A percentile compares a stretch with the other conserved stretches of the same genome.
Conservation (phyloP, 2,888 invertebrate genomes). For the Melanotus villosus region DNA sequence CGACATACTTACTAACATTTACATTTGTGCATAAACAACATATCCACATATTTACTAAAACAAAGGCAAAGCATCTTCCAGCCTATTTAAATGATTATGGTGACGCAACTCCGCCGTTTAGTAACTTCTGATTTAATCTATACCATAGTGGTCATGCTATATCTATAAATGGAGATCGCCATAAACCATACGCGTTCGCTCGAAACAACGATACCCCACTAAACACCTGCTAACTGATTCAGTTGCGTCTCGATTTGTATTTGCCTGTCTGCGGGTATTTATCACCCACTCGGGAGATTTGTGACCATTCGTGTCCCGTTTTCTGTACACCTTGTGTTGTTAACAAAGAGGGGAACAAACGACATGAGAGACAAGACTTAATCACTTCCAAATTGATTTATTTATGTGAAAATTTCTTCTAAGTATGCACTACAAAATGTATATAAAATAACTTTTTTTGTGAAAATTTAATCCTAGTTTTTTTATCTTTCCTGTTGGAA, state of each 20-base stretch:
- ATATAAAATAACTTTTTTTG: no score
- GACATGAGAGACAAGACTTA: slow-evolving; percentile 34
- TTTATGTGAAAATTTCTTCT: slow-evolving; percentile 15
- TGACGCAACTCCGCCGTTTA: not conserved
- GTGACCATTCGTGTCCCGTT: slow-evolving; percentile 46
- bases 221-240: slow-evolving; percentile 61
- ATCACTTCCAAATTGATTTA: slow-evolving; percentile 34
- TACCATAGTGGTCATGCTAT: slow-evolving; percentile 37
- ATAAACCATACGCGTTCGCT: slow-evolving; percentile 53
- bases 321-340: slow-evolving; percentile 41
- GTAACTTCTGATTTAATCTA: slow-evolving; percentile 22
- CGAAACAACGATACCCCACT: slow-evolving; percentile 51
- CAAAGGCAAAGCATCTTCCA: no score
- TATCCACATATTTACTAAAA: no score
- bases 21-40: no score
- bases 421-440: no score
- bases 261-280: slow-evolving; percentile 57
- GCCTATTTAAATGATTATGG: not conserved
- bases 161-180: slow-evolving; percentile 50
- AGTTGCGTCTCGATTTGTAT: slow-evolving; percentile 60
- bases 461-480: no score
- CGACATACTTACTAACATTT: no score
- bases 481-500: no score
- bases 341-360: slow-evolving; percentile 44
- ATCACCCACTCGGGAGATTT: slow-evolving; percentile 51